Evolutionary conservation across 2,797 vertebrate genomes (phyloP), one percentile per base, ranked within the genome.

Genomic region (Siniperca scherzeri): DNA sequence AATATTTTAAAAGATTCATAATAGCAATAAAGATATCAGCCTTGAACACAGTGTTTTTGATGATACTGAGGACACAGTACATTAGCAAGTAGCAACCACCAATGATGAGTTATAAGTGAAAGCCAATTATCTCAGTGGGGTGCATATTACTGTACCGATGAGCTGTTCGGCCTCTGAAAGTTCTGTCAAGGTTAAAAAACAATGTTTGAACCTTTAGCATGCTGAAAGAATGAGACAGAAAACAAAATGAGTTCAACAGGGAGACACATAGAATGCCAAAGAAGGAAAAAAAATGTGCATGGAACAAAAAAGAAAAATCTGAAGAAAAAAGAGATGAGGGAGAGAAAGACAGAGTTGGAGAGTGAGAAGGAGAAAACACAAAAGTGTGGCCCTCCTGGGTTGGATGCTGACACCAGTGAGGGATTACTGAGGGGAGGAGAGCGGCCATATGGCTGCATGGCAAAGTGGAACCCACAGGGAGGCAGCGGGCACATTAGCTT

Each of bases 361-460:
- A 87, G 87, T 38, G 79, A 90, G 83, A 80, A 73, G 88, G 76
- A 85, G 84, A 71, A 80, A 90, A 86, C 85, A 91, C 87, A 91
- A 90, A 91, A 91, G 92, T 87, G 84, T 74, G 87, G 90, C 90
- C 92, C 93, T 93, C 93, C 93, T 91, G 94, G 93, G 93, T 66
- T 89, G 92, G 87, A 85, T 85, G 89, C 85, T 93, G 93, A 94
- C 93, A 94, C 89, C 90, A 77, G 89, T 94, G 93, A 94, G 93
- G 92, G 93, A 94, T 94, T 88, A 90, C 91, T 88, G 91, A 91
- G 86, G 87, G 92, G 93, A 91, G 93, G 92, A 93, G 90, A 85
- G 52, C 70, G 85, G 89, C 94, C 94, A 94, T 94, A 94, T 94
- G 94, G 94, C 93, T 86, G 91, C 88, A 84, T 88, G 92, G 93